Base-by-base conservation (phyloP, 2,113 vertebrate species). In the Tympanuchus pallidicinctus region DNA sequence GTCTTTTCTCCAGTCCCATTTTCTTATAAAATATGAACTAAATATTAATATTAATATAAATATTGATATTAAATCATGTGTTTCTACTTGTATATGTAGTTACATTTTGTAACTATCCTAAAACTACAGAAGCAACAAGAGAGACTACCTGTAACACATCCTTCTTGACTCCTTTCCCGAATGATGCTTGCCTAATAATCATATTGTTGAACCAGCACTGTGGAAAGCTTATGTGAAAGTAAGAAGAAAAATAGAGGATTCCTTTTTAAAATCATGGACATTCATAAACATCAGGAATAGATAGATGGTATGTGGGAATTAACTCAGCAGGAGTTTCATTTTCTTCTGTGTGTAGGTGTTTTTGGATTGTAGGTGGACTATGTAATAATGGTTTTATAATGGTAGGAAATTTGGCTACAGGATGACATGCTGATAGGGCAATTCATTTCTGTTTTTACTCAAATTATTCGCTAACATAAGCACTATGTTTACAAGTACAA, bases 311-410 rank as follows among this genome's bases (percentile, higher is more conserved):
- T 79, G 66, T 76, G 48, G 84, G 40, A 92, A 78, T 82, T 57
- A 86, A 20, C 88, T 96, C 88, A 92, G 57, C 72, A 67, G 71
- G 66, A 93, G 20, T 86, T 96, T 95, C 22, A 60, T 85, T 93
- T 93, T 96, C 63, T 76, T 83, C 82, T 80, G 54, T 2, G 28
- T 67, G 95, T 78, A 93, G 85, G 78, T 73, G 91, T 32, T 86
- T 65, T 75, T 94, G 79, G 93, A 92, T 78, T 0, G 56, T 75
- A 95, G 94, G 94, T 94, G 94, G 96, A 96, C 90, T 93, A 91
- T 2, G 8, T 80, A 91, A 94, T 93, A 92, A 97, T 84, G 48
- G 28, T 89, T 95, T 92, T 82, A 75, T 94, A 93, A 97, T 42
- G 57, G 28, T 54, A 66, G 86, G 64, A 89, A 64, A 82, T 90